Percentiles rank a stretch among this genome's conserved stretches.
phyloP scores from a whole-genome alignment of 2,113 vertebrate species.

The Nyctereutes procyonoides region DNA sequence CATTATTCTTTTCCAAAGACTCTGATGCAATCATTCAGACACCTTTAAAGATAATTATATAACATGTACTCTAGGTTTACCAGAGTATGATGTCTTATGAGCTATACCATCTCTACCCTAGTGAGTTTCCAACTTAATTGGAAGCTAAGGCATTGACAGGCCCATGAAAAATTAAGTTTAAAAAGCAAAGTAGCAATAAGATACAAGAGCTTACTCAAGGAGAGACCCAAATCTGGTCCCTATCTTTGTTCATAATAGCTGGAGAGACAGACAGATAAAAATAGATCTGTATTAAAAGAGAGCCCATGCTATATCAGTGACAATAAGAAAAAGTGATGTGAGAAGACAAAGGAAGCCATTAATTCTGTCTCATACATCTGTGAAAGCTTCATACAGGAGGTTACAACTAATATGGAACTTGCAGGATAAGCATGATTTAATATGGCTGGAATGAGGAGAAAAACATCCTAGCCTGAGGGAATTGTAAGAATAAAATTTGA shows the following conservation, averaged over 20 bases:
- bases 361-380: neutral
- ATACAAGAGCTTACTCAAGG: conserved; percentile 32
- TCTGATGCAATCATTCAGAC: neutral
- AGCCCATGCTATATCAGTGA: neutral
- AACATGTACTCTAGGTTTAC: neutral
- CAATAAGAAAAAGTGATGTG: neutral
- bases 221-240: neutral
- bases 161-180: conserved; percentile 44
- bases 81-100: neutral
- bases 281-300: neutral
- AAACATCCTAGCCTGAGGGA: neutral
- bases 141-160: neutral
- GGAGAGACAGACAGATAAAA: conserved; percentile 26
- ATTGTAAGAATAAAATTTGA: neutral
- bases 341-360: neutral
- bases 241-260: neutral
- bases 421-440: neutral
- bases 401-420: neutral
- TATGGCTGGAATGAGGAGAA: neutral
- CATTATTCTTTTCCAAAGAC: neutral
- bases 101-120: neutral
- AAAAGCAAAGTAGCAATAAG: conserved; percentile 1
- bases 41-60: conserved; percentile 23
- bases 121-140: conserved; percentile 25
- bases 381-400: neutral